Percentiles rank a stretch among this genome's conserved stretches.
Conservation (phyloP, 2,888 invertebrate species). For the Chrysolina haemoptera region DNA sequence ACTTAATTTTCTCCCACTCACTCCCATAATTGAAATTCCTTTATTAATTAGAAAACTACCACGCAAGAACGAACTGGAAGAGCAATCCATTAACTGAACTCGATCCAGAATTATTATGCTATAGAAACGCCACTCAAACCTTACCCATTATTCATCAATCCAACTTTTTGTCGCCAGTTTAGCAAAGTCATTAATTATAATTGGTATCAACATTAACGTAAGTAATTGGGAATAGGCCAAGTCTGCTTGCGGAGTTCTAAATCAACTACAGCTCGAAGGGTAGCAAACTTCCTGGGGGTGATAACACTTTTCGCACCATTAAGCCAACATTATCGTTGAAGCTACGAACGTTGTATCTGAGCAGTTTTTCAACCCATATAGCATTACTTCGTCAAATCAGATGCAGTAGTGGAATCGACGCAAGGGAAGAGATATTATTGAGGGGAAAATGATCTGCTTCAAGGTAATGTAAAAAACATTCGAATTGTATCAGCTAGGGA, state of each 20-base stretch:
- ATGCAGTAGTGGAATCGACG: conserved; percentile 32
- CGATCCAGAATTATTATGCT: conserved; percentile 38
- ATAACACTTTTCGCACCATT: conserved; percentile 65
- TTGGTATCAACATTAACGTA: conserved; percentile 52
- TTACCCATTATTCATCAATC: conserved; percentile 41
- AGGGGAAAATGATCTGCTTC: too few species aligned
- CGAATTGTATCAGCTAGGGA: too few species aligned
- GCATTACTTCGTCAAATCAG: conserved; percentile 56
- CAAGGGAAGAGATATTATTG: background rate
- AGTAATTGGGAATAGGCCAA: conserved; percentile 58
- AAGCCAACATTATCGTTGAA: conserved; percentile 63
- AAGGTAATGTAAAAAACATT: too few species aligned
- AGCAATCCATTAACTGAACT: conserved; percentile 40
- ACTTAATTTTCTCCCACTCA: background rate
- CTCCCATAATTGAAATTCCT: conserved; percentile 24
- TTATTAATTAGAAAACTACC: conserved; percentile 35
- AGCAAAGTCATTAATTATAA: conserved; percentile 56
- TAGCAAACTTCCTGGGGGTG: conserved; percentile 55
- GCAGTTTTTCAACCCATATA: conserved; percentile 58
- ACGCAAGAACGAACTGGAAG: conserved; percentile 37
- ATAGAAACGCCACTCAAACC: conserved; percentile 39
- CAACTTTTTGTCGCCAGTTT: conserved; percentile 45
- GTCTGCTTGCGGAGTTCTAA: conserved; percentile 55
- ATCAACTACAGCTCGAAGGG: conserved; percentile 52
- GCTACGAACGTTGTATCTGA: conserved; percentile 57